Base-by-base conservation (phyloP, 2,797 vertebrate species). In the Podarcis siculus region DNA sequence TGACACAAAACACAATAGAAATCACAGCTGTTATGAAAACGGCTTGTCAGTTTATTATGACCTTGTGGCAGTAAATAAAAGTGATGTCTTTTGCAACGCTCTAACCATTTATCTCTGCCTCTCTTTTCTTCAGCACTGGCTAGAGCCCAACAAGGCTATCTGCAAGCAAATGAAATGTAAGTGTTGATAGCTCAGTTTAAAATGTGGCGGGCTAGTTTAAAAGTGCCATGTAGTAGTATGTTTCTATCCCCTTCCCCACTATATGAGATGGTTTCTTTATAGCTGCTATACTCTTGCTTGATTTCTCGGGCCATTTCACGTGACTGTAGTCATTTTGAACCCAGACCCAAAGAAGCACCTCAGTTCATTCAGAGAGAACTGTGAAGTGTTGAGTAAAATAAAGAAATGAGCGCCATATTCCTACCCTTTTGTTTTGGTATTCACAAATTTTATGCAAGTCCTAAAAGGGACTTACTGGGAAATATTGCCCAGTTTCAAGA, bases 81-180 rank as follows among this genome's bases (percentile, higher is more conserved):
- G 2, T 69, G 78, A n/a, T 82, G 45, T 71, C 0, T 76, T 86
- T 8, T 89, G 23, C 79, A 88, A 21, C 0, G 0, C 82, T 90
- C 90, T 95, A 95, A 96, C 82, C 64, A 87, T 72, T 90, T 35
- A 77, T 92, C 83, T 96, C 39, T 95, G 23, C 78, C 93, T 91
- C 95, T 85, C 87, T 89, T 96, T 95, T 1, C 25, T 91, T 77
- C 95, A 99, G 99, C 99, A 99, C 95, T 99, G 99, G 99, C 97
- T 99, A 94, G 98, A 99, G 95, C 98, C 98, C 92, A 99, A 98
- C 95, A 99, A 99, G 94, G 96, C 98, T 17, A 97, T 99, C 94
- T 97, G 95, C 97, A 98, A 98, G 95, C 99, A 99, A 97, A 98
- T 99, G 98, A 99, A 99, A 98, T 98, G 99, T 99, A 98, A 99